Conservation (phyloP, 1,140 invertebrate genomes). For the Hypsibius dujardini region DNA sequence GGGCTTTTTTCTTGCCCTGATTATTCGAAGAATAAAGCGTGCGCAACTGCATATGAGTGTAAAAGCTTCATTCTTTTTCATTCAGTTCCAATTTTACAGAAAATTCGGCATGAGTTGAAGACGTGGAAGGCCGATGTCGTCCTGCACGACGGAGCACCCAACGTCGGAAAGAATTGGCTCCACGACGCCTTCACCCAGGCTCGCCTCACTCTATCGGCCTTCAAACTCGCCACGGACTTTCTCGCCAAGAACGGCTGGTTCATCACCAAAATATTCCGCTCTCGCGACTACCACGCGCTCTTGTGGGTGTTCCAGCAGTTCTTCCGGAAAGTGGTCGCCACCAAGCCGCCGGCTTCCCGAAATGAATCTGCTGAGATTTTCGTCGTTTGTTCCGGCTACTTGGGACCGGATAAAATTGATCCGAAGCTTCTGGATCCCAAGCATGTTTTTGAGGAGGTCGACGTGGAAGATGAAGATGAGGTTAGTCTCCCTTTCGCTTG, state of each 20-base stretch:
- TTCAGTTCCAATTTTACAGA: not conserved
- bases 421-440: conserved; percentile 80
- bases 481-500: conserved; percentile 18
- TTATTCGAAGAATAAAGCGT: too few relatives aligned
- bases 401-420: conserved; percentile 84
- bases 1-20: too few relatives aligned
- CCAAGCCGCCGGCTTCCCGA: conserved; percentile 93
- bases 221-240: conserved; percentile 82
- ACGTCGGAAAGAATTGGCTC: conserved; percentile 89
- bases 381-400: conserved; percentile 83
- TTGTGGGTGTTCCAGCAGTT: conserved; percentile 91
- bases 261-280: conserved; percentile 94
- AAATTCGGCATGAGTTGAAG: conserved; percentile 51
- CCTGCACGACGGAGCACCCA: conserved; percentile 91
- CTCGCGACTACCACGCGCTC: conserved; percentile 87
- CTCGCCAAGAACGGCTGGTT: conserved; percentile 86
- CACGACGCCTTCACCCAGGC: conserved; percentile 92
- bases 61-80: too few relatives aligned
- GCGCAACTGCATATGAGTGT: too few relatives aligned
- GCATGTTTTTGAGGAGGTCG: conserved; percentile 83
- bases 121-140: conserved; percentile 93
- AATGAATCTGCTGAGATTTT: conserved; percentile 98
- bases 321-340: conserved; percentile 58
- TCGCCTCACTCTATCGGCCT: conserved; percentile 66
- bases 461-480: conserved; percentile 44